Base-by-base conservation (phyloP, 92 coral and sea anemone genomes). In the Zoanthus solanderi region DNA sequence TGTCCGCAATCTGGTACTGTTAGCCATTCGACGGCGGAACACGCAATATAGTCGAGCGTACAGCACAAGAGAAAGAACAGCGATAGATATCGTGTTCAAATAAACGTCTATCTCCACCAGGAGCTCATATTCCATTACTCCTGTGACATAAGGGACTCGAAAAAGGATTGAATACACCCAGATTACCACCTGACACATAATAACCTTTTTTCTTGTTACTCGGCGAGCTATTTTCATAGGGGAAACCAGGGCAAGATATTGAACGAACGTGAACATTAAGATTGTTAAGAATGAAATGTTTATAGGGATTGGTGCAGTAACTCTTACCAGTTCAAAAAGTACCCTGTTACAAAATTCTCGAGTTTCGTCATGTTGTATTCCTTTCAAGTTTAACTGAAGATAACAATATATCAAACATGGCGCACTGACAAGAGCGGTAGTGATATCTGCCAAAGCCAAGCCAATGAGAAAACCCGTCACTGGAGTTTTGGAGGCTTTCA, bases 121-220 rank as follows among this genome's bases (percentile, higher is more conserved):
- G 13, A 46, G n/a, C 46, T n/a, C 7, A 7, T 12, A 6, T 28
- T 65, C 11, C 42, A 45, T 46, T 0, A 61, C 18, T 42, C 75
- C 61, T 9, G 71, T 18, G 45, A 81, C 29, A 45, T 17, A 29
- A 23, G 16, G 60, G 9, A 50, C 75, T 68, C 48, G 85, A 18
- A 81, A 81, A 32, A 81, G 85, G 28, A 63, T 65, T 12, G 58
- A 81, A 81, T 81, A 81, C 6, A 68, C 58, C 85, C 85, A 81
- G 28, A 68, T 14, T 68, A 81, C 9, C 61, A 81, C 57, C 29
- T 65, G 85, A 23, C 85, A 81, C 46, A 66, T 3, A 66, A 81
- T 29, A 65, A 66, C 71, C 23, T 81, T 81, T 30, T 18, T 44
- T 23, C 75, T 81, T 42, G 85, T 81, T 34, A 81, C 75, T 45